These are phyloP conservation scores for Trichomalopsis sarcophagae DNA, from an alignment of 1,140 invertebrate genomes.

Conservation along the genomic window DNA sequence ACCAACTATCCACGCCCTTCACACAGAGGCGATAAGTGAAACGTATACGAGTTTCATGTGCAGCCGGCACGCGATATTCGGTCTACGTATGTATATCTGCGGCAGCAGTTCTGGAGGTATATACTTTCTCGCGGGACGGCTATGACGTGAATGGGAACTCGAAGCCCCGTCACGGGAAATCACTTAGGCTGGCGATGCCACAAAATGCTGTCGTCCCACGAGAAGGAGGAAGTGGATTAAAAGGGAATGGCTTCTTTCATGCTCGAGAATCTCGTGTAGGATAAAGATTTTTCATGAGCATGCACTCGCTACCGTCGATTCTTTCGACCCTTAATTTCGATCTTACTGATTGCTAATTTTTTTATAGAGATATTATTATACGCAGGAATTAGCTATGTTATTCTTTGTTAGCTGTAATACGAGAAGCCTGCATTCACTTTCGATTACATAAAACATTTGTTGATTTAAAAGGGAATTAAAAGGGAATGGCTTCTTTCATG, in stretches of 20 bases:
- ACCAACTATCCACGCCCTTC: not conserved
- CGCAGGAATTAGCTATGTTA: no score
- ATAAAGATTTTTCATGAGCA: not conserved
- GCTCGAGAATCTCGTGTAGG: not conserved
- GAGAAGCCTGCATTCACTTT: no score
- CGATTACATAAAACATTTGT: no score
- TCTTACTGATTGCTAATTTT: not conserved
- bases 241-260: not conserved
- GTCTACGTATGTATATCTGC: not conserved
- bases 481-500: not conserved
- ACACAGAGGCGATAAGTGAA: not conserved
- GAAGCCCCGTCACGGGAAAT: conserved; percentile 11
- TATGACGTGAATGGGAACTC: conserved; percentile 23
- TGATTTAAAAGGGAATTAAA: not conserved
- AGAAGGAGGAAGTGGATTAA: conserved; percentile 22
- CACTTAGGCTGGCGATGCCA: not conserved
- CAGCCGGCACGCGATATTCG: not conserved
- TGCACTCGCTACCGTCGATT: not conserved
- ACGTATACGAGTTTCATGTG: no score
- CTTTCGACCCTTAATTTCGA: not conserved
- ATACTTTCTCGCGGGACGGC: conserved; percentile 2
- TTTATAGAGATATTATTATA: no score
- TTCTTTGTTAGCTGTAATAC: no score
- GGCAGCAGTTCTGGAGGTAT: not conserved
- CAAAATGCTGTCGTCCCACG: not conserved